These are phyloP conservation scores for Lordiphosa stackelbergi DNA, from an alignment of 1,140 invertebrate species.

Conservation along the genomic window DNA sequence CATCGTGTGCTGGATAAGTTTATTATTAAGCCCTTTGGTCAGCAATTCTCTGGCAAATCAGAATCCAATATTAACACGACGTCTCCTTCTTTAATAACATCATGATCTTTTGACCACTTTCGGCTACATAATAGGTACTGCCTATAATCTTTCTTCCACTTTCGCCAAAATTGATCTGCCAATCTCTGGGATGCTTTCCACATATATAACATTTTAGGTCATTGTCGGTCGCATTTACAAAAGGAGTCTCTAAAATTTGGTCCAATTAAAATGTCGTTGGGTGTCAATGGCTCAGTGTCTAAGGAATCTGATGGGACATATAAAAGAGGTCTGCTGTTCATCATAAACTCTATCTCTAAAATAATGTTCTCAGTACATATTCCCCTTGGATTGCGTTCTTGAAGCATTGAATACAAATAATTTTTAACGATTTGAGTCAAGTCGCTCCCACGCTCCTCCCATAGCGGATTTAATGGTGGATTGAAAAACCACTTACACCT, in stretches of 20 bases:
- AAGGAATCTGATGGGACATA: constrained; percentile 40
- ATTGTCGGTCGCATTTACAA: not conserved
- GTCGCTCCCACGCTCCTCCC: not conserved
- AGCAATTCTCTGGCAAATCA: too few relatives aligned
- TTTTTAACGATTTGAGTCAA: not conserved
- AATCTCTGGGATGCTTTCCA: constrained; percentile 12
- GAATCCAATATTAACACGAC: too few relatives aligned
- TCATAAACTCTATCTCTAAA: not conserved
- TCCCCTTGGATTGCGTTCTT: not conserved
- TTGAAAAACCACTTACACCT: constrained; percentile 4
- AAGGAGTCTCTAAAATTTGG: constrained; percentile 9
- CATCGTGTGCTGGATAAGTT: too few relatives aligned
- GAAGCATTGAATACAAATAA: too few relatives aligned
- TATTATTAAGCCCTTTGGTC: too few relatives aligned
- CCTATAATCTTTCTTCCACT: constrained; percentile 3
- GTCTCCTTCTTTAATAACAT: too few relatives aligned
- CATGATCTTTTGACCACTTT: not conserved
- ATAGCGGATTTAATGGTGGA: constrained; percentile 9
- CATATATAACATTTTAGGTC: not conserved
- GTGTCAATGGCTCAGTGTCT: constrained; percentile 18
- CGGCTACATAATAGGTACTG: constrained; percentile 1
- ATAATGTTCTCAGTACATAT: too few relatives aligned
- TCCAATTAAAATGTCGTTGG: constrained; percentile 9
- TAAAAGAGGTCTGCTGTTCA: constrained; percentile 9
- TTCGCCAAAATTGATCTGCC: constrained; percentile 6